Base-by-base conservation (phyloP, 2,113 vertebrate species). In the Gila orcuttii region DNA sequence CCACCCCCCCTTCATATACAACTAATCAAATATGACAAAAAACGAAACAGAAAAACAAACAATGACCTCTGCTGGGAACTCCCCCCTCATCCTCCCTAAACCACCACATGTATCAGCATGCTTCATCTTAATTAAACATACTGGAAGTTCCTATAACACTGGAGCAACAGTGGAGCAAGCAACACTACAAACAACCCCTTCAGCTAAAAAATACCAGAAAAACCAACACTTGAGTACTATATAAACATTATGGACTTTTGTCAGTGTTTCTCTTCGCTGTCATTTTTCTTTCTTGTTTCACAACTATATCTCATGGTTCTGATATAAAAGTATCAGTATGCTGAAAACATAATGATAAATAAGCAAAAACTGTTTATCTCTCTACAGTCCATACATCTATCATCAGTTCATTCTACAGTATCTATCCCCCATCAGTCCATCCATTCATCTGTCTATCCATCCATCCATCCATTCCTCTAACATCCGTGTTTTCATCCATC, bases 21-120 rank as follows among this genome's bases (percentile, higher is more conserved):
- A 19, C 23, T 66, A 47, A 47, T 62, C 9, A 85, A 77, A 64
- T 5, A 83, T 62, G 74, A 88, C 79, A 62, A 52, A 77, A 31
- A 82, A 64, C 3, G 47, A 85, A 85, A 80, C 21, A 36, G 52
- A 82, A 86, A 88, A 83, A 85, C 73, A 88, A 79, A 86, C 64
- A 83, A 74, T 45, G 69, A 86, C 42, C 52, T 80, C 62, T 62
- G 36, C 59, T 81, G 60, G 78, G 79, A 55, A 60, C 47, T 59
- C 13, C 50, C 83, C 62, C 75, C 28, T 31, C 28, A 36, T 10
- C 36, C 21, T 36, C 19, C 10, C 76, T 73, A 42, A 85, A 13
- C 5, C 59, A 42, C 47, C 6, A 42, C 60, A 31, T 73, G 60
- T 66, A 82, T 81, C 86, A 76, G 78, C 79, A 69, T 52, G 13